Evolutionary conservation across 1,140 invertebrate genomes (phyloP), one percentile per base, ranked within the genome.

Genomic region (Drosophila kohkoa): DNA sequence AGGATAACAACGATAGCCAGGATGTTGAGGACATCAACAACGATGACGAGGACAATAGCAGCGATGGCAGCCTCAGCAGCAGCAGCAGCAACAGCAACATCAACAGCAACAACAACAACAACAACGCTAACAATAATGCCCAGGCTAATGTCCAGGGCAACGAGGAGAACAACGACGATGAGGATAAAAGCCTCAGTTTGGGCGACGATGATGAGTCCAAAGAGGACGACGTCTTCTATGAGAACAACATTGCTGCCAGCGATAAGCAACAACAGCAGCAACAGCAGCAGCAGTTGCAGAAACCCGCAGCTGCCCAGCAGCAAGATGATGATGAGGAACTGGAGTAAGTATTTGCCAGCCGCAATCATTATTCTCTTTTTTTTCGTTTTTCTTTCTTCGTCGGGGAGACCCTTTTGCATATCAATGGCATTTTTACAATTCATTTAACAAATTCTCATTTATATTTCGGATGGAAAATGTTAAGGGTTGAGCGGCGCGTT

Each of bases 151-250:
- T 86, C 63, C 81, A 93, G 72, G 86, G 83, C 20, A 81, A 67
- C 45, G 89, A 92, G 75, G 90, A 92, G 55, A 75, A 91, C 64
- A 75, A 71, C 67, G 82, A 87, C 67, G 87, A 87, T 71, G 82
- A 90, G 82, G 83, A 87, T 80, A 87, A 87, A 66, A 87, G 83
- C 64, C 74, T 90, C 1, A 90, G 82, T 20, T 48, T 89, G 52
- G 87, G 92, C 16, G 93, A 93, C 35, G 85, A 89, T 69, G 94
- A 94, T 68, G 83, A 87, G 58, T 93, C 94, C n/a, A 94, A 95
- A 63, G 95, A 95, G 79, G 95, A 96, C 76, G 95, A 96, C 77
- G 94, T 95, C 30, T 96, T 96, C 92, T 96, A 96, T 85, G 95
- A 96, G 88, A 95, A 94, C 11, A 95, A 95, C 79, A 95, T 79